A percentile compares a stretch with the other conserved stretches of the same genome.
Conservation (phyloP, 2,797 vertebrate species). For the Fundulus diaphanus region DNA sequence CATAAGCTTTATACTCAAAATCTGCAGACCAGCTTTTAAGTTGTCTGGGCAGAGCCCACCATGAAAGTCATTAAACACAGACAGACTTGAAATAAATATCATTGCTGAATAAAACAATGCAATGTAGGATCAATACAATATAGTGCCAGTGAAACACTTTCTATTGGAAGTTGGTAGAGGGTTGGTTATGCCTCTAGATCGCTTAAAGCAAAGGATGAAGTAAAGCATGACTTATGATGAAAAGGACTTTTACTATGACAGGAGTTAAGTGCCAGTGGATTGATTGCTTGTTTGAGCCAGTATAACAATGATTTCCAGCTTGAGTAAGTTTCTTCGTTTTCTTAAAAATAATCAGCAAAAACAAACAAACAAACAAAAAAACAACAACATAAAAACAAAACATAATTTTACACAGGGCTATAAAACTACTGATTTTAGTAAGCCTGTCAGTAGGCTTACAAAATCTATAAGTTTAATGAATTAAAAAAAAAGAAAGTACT, state of each 20-base stretch:
- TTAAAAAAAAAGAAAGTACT: too few relatives aligned
- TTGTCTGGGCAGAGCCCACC: too few relatives aligned
- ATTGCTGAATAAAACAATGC: too few relatives aligned
- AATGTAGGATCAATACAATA: constrained; percentile 56
- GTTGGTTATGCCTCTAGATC: constrained; percentile 33
- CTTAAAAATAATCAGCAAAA: neutral
- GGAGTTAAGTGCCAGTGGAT: constrained; percentile 12
- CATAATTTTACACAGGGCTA: neutral
- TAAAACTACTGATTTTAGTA: too few relatives aligned
- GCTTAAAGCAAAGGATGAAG: constrained; percentile 20
- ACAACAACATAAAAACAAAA: too few relatives aligned
- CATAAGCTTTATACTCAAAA: too few relatives aligned
- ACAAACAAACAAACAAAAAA: neutral
- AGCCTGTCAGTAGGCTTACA: too few relatives aligned
- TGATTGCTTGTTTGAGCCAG: neutral
- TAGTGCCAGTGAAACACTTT: constrained; percentile 63
- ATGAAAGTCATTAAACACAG: too few relatives aligned
- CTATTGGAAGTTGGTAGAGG: constrained; percentile 36
- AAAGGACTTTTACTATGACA: constrained; percentile 31
- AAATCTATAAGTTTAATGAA: too few relatives aligned
- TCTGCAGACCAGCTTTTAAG: too few relatives aligned
- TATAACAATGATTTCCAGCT: neutral
- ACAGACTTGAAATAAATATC: too few relatives aligned
- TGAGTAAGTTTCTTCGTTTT: neutral
- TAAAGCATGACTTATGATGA: constrained; percentile 24